Base-by-base conservation (phyloP, 1,140 invertebrate genomes). In the Bilobella aurantiaca region DNA sequence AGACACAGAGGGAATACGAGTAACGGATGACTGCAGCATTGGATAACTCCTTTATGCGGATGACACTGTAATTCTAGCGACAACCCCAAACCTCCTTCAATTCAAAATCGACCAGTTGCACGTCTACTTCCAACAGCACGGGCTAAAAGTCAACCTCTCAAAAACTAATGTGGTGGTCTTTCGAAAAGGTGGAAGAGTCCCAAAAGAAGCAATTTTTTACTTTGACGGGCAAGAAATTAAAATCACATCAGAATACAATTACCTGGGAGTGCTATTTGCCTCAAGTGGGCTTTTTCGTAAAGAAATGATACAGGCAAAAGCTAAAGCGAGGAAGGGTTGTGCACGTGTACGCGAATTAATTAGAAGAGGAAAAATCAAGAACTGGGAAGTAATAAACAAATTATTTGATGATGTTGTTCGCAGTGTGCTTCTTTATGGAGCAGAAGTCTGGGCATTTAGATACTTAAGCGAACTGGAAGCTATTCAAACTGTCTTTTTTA, bases 131-230 rank as follows among this genome's bases (percentile, higher is more conserved):
- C n/a, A 30, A 0, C 18, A 16, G 8, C 66, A 66, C 21, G 61
- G 62, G 14, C 37, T 75, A 8, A 67, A 47, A 34, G 62, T 74
- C 5, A 72, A 75, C 31, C 32, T 69, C 3, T 27, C 8, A 1
- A 74, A 75, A 68, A 73, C 74, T 3, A 72, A 72, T 47, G 56
- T 73, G 0, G 31, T 75, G 2, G 53, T 74, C 16, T 74, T 74
- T 56, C 69, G 73, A 59, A 64, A 58, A 21, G 69, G 69, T 0
- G 70, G 72, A 0, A 14, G 0, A 1, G 2, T 64, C 1, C 23
- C n/a, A 1, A 61, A n/a, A 0, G 1, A 21, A 0, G 60, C 47
- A 27, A 65, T 64, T 28, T 64, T 5, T 8, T 65, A 57, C 8
- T 30, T 58, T 27, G 34, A 46, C 0, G 21, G 47, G n/a, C 14